Evolutionary conservation across 2,113 vertebrate genomes (phyloP).

Genomic region (Turdus rufiventris): DNA sequence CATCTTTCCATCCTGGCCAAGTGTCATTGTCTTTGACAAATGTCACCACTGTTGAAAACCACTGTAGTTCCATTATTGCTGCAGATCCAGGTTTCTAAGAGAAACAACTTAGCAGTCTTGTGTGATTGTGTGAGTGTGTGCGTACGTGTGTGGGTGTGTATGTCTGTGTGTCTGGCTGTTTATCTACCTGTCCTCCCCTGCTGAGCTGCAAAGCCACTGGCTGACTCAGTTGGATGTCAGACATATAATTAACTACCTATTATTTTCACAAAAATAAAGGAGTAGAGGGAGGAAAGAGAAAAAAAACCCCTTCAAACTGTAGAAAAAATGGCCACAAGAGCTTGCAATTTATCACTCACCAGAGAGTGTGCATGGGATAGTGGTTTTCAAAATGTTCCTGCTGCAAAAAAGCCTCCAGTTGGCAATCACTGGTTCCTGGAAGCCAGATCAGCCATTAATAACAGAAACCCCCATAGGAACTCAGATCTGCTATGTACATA

Average conservation of each 20-base stretch:
- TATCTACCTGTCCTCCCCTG: background rate
- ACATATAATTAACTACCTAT: background rate
- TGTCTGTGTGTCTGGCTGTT: background rate
- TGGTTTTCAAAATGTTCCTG: background rate
- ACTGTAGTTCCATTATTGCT: background rate
- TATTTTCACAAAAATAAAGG: background rate
- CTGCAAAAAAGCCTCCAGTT: background rate
- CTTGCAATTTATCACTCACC: background rate
- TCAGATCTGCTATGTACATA: background rate
- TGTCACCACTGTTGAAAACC: background rate
- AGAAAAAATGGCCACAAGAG: background rate
- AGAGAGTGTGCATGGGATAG: background rate
- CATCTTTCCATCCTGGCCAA: background rate
- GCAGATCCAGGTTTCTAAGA: background rate
- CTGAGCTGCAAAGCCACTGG: background rate
- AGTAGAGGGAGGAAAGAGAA: background rate
- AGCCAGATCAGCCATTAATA: background rate
- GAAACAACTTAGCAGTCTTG: fast-evolving
- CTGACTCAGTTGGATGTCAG: background rate
- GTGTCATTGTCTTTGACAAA: background rate
- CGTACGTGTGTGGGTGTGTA: background rate
- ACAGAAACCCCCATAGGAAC: background rate
- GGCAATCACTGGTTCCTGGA: background rate
- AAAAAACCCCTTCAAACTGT: background rate
- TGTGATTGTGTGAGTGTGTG: background rate